Conservation (phyloP, 2,888 invertebrate species). For the Muscina levida region DNA sequence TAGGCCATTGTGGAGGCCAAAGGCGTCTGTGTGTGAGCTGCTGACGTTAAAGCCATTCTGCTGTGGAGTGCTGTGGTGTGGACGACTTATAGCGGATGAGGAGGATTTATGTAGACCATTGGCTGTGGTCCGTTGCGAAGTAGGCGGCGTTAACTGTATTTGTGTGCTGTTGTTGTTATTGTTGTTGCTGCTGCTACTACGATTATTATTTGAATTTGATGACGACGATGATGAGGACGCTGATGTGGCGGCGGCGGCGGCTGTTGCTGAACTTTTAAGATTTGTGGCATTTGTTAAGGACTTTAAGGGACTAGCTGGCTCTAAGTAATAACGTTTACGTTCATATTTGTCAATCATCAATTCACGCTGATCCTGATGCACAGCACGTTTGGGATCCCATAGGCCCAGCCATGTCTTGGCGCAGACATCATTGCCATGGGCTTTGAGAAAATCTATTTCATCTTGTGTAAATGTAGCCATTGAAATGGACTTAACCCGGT, state of each 20-base stretch:
- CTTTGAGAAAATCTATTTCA: slow-evolving; percentile 94
- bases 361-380: slow-evolving; percentile 94
- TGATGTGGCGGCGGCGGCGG: slow-evolving; percentile 55
- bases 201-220: slow-evolving; percentile 52
- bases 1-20: slow-evolving; percentile 74
- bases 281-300: slow-evolving; percentile 78
- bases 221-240: slow-evolving; percentile 48
- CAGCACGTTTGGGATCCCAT: slow-evolving; percentile 90
- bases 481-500: slow-evolving; percentile 98
- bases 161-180: slow-evolving; percentile 58
- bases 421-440: slow-evolving; percentile 96
- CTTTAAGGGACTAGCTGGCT: slow-evolving; percentile 80
- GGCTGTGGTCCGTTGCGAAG: slow-evolving; percentile 76
- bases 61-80: slow-evolving; percentile 72
- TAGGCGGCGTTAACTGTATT: slow-evolving; percentile 77
- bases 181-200: slow-evolving; percentile 52
- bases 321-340: slow-evolving; percentile 85
- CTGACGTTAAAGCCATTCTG: slow-evolving; percentile 64
- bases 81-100: slow-evolving; percentile 77
- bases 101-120: slow-evolving; percentile 75
- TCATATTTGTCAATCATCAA: slow-evolving; percentile 98
- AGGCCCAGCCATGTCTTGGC: slow-evolving; percentile 95
- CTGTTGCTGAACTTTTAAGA: slow-evolving; percentile 69
- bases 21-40: slow-evolving; percentile 66
- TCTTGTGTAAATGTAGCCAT: slow-evolving; percentile 98